phyloP scores from a whole-genome alignment of 2,888 invertebrate species.

The Nineta flava region DNA sequence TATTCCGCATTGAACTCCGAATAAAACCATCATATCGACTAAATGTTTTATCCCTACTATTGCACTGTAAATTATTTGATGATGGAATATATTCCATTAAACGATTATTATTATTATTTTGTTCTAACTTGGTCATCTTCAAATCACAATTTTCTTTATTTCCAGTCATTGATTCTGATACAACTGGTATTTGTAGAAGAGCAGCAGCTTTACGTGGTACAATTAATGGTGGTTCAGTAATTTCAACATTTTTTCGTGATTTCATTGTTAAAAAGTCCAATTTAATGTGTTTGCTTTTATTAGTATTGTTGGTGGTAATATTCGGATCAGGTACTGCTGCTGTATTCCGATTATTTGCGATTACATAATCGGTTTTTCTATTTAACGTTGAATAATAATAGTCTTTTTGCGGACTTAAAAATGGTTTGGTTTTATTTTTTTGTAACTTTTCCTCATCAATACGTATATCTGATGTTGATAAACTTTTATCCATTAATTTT shows the following conservation, averaged over 20 bases:
- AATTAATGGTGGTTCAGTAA: constrained; percentile 28
- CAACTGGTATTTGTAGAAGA: constrained; percentile 36
- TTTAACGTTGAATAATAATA: background rate
- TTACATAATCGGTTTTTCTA: background rate
- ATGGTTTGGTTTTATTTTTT: background rate
- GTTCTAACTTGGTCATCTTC: background rate
- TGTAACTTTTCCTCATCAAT: constrained; percentile 6
- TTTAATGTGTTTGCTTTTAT: background rate
- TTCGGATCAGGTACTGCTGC: background rate
- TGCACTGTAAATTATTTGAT: background rate
- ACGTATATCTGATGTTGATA: constrained; percentile 18
- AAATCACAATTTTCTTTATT: background rate
- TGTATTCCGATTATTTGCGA: background rate
- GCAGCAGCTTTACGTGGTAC: constrained; percentile 48
- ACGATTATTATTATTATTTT: background rate
- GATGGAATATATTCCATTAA: background rate
- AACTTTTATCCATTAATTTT: constrained; percentile 18
- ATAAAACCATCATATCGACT: constrained; percentile 17
- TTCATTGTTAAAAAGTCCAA: constrained; percentile 14
- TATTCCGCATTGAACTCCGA: constrained; percentile 21
- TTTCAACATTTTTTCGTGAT: constrained; percentile 12
- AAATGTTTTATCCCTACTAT: constrained; percentile 1
- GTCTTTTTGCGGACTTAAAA: background rate
- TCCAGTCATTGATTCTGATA: background rate
- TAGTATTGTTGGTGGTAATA: background rate